Base-by-base conservation (phyloP, 2,797 vertebrate genomes). In the Parambassis ranga region DNA sequence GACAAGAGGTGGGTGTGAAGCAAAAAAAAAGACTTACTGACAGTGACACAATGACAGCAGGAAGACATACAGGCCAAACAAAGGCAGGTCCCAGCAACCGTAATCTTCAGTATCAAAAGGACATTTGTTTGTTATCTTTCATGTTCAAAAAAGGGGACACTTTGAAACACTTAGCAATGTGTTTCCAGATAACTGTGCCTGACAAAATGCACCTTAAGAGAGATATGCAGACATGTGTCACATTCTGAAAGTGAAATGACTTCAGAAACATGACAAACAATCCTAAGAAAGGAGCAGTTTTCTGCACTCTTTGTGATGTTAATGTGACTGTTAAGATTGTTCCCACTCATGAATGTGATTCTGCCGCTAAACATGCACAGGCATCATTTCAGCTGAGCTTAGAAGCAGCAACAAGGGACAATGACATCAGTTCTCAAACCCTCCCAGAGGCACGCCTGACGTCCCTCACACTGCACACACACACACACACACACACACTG, bases 341-440 rank as follows among this genome's bases (percentile, higher is more conserved):
- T 41, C 27, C 47, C 36, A 4, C 15, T 61, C 41, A 64, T 35
- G n/a, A 71, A 50, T 9, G 39, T 15, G 53, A 62, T 39, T 70
- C 42, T 49, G 16, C 2, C 16, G 7, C 30, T 44, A 63, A 75
- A 50, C 55, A 42, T 36, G 73, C 42, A 73, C 39, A 10, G 36
- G 44, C 73, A 48, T 75, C 33, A 42, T 65, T 81, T 79, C 35
- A 76, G 56, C 69, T n/a, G 38, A 81, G 75, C 74, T 47, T 55
- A 57, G 71, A 56, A 55, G 65, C 73, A 66, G 77, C 63, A 69
- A 62, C 59, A 28, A 65, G 76, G 72, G 53, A 82, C 69, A 70
- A 81, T 90, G 87, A 89, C 88, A 89, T 91, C 88, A 90, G 69
- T 51, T 72, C 82, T 81, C 68, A 71, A 79, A 81, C 65, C 58